Conservation (phyloP, 2,888 invertebrate genomes). For the Abrostola tripartita region DNA sequence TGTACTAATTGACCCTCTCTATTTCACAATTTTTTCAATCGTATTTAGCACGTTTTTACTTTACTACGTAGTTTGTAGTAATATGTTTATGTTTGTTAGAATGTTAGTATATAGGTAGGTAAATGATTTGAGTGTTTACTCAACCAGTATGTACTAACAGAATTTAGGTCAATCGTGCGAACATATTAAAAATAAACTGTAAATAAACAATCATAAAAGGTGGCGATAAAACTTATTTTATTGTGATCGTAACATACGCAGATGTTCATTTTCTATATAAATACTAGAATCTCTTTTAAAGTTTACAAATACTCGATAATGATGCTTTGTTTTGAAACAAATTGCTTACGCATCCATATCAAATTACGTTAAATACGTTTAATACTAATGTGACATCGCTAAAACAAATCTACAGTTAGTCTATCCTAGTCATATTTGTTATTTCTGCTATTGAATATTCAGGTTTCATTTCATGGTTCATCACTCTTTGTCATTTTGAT, state of each 20-base stretch:
- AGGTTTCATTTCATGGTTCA: slow-evolving; percentile 30
- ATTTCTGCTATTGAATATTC: neutral
- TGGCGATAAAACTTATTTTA: slow-evolving; percentile 39
- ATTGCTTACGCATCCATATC: slow-evolving; percentile 21
- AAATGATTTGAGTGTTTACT: neutral
- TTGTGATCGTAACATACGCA: slow-evolving; percentile 37
- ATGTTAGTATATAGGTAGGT: neutral
- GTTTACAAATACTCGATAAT: slow-evolving; percentile 11
- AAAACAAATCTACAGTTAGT: neutral
- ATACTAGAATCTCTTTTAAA: slow-evolving; percentile 17
- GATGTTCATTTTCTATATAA: slow-evolving; percentile 29
- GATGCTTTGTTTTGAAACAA: slow-evolving; percentile 12
- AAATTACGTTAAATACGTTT: slow-evolving; percentile 10
- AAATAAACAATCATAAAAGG: slow-evolving; percentile 35
- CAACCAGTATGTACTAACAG: neutral
- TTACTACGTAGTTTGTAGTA: neutral
- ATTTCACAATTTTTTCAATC: slow-evolving; percentile 54
- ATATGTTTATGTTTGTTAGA: no score
- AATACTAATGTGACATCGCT: neutral
- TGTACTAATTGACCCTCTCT: slow-evolving; percentile 70
- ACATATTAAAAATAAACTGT: slow-evolving; percentile 19
- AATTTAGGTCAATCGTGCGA: slow-evolving; percentile 26
- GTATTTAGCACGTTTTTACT: slow-evolving; percentile 43
- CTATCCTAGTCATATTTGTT: neutral
- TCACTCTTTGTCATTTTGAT: slow-evolving; percentile 10